Percentiles rank a stretch among this genome's conserved stretches.
These are phyloP conservation scores for Pseudomyrmex cubaensis DNA, from an alignment of 1,140 invertebrate genomes.

Conservation along the genomic window DNA sequence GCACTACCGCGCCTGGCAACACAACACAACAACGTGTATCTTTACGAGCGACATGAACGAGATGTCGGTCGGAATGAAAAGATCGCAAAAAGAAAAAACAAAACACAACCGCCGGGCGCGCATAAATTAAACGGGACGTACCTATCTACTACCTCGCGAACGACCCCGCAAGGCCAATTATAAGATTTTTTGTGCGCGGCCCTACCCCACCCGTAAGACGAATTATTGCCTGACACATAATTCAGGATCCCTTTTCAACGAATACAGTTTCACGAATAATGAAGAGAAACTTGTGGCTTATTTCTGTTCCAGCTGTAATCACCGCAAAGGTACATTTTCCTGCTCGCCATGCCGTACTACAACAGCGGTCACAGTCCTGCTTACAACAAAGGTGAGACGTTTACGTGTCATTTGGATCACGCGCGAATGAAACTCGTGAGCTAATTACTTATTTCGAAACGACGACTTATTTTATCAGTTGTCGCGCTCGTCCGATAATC, in stretches of 20 bases:
- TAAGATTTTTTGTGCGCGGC: slow-evolving; percentile 27
- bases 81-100: not conserved
- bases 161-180: slow-evolving; percentile 15
- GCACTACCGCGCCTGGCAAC: not conserved
- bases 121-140: slow-evolving; percentile 28
- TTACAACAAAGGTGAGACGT: slow-evolving; percentile 79
- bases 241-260: slow-evolving; percentile 14
- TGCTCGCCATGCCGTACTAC: slow-evolving; percentile 80
- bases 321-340: not conserved
- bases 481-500: slow-evolving; percentile 11
- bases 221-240: slow-evolving; percentile 29
- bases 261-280: slow-evolving; percentile 7
- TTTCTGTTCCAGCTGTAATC: slow-evolving; percentile 64
- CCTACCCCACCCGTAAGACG: slow-evolving; percentile 8
- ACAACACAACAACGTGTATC: not conserved
- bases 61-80: not conserved
- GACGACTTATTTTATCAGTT: not conserved
- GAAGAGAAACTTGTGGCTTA: slow-evolving; percentile 1
- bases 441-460: slow-evolving; percentile 7
- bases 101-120: not conserved
- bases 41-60: not conserved
- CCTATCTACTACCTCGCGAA: not conserved
- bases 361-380: slow-evolving; percentile 79
- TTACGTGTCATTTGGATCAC: not conserved
- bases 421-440: not conserved